A percentile compares a stretch with the other conserved stretches of the same genome.
These are phyloP conservation scores for Ctenodactylus gundi DNA, from an alignment of 2,113 vertebrate genomes.

Conservation along the genomic window DNA sequence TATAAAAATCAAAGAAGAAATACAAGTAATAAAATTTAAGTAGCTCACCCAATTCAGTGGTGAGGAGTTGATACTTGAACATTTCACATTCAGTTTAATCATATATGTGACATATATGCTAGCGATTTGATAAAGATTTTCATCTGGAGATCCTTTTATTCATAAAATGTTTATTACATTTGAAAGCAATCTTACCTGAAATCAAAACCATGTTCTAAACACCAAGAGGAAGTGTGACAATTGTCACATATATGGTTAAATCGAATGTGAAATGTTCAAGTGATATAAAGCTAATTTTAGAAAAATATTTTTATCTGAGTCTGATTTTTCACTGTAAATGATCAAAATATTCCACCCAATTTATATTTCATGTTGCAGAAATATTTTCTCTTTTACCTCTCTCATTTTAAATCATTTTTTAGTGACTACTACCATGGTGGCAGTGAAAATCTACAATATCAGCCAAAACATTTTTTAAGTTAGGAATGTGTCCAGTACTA, in stretches of 20 bases:
- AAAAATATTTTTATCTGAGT: background rate
- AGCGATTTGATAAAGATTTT: background rate
- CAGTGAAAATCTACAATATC: background rate
- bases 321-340: background rate
- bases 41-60: background rate
- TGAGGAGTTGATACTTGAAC: background rate
- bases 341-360: background rate
- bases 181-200: background rate
- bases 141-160: background rate
- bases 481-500: constrained; percentile 26
- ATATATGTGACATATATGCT: background rate
- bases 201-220: background rate
- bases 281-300: background rate
- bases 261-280: background rate
- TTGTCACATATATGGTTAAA: background rate
- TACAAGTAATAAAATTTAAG: background rate
- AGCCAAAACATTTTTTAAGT: background rate
- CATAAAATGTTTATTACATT: background rate
- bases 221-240: background rate
- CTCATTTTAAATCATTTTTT: constrained; percentile 37
- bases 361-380: background rate
- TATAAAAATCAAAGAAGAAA: background rate
- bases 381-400: background rate
- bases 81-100: background rate
- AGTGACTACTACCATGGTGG: background rate